These are phyloP conservation scores for Apodemia duryi DNA, from an alignment of 2,888 invertebrate genomes.

Conservation along the genomic window DNA sequence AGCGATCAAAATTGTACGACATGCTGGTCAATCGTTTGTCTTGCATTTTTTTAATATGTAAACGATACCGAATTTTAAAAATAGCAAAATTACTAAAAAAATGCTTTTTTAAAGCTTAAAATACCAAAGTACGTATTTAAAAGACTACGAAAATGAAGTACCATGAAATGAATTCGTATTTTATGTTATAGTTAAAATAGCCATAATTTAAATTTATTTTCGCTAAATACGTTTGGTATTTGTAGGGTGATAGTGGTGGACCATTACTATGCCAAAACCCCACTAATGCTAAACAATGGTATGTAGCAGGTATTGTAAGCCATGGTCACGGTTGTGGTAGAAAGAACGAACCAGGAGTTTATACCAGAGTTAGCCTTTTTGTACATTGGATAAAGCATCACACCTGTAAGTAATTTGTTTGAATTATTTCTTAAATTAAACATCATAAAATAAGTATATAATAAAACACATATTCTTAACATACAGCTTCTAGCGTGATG, in stretches of 20 bases:
- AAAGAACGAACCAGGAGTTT: conserved; percentile 89
- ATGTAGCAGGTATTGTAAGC: conserved; percentile 90
- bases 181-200: not conserved
- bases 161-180: no score
- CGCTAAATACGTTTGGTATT: conserved; percentile 22
- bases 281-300: conserved; percentile 83
- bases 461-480: not conserved
- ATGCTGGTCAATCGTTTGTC: no score
- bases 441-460: no score
- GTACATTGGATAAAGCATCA: conserved; percentile 85
- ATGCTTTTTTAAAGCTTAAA: no score
- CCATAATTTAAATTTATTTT: not conserved
- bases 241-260: conserved; percentile 89
- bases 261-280: conserved; percentile 89
- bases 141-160: no score
- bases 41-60: no score
- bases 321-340: conserved; percentile 93
- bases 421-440: no score
- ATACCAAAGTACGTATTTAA: no score
- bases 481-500: conserved; percentile 65
- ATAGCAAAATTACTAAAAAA: no score
- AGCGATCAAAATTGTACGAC: no score
- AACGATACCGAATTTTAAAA: no score
- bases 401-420: conserved; percentile 68
- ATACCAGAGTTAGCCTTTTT: conserved; percentile 87